These are phyloP conservation scores for Papilio gigon DNA, from an alignment of 2,888 invertebrate species.

Conservation along the genomic window DNA sequence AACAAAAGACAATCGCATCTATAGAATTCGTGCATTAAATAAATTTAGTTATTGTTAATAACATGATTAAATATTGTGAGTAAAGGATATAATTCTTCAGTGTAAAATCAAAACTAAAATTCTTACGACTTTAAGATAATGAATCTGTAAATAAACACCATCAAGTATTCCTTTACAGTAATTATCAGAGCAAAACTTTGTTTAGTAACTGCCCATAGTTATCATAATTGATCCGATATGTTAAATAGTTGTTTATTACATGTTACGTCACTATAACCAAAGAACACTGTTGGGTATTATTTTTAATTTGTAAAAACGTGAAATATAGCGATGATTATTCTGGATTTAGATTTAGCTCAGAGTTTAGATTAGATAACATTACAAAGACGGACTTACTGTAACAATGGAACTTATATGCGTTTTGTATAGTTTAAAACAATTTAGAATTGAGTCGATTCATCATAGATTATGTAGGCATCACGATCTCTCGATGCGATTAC, in stretches of 20 bases:
- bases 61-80: no score
- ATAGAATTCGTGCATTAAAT: no score
- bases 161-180: neutral
- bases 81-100: no score
- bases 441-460: neutral
- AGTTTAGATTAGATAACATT: no score
- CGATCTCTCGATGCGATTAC: conserved; percentile 51
- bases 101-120: neutral
- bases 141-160: neutral
- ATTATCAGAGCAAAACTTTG: neutral
- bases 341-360: no score
- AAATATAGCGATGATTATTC: no score
- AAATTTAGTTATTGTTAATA: no score
- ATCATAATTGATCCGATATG: neutral
- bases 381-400: no score
- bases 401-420: neutral
- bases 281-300: no score
- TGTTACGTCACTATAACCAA: neutral
- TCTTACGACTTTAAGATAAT: neutral
- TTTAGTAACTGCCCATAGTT: neutral
- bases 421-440: neutral
- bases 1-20: no score
- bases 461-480: conserved; percentile 26
- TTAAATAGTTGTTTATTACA: neutral
- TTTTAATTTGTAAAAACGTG: no score